Base-by-base conservation (phyloP, 2,888 invertebrate species). In the Lucinisca nassula region DNA sequence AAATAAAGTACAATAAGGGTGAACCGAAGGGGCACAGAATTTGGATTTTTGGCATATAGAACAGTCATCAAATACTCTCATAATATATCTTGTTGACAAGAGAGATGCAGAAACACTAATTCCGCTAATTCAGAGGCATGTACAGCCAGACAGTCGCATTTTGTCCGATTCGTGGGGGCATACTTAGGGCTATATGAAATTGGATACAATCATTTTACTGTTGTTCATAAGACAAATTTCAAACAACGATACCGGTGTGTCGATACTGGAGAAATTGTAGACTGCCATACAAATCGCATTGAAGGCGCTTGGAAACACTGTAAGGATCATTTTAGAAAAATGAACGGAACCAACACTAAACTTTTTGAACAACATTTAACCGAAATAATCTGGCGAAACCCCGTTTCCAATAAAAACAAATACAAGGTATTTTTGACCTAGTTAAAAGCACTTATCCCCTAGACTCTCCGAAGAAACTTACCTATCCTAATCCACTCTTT, bases 251-350 rank as follows among this genome's bases (percentile, higher is more conserved):
- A 61, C 51, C 67, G 75, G 32, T 79, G 61, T 45, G 38, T 55
- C 12, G 80, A 58, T 21, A 75, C 72, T 74, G 70, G 79, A 37
- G 75, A 81, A 45, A 79, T 77, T 21, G 75, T 61, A 0, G 67
- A 79, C 17, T 58, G 55, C 24, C 37, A 82, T 27, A 81, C 86
- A 27, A 82, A 82, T n/a, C 55, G 55, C n/a, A 86, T 79, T 24
- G 86, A 86, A 38, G 82, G 86, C 8, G 86, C 75, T 8, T 83
- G 82, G 82, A 82, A 82, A 74, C 70, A 82, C 58, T 76, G 80
- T 4, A 79, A 83, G 32, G 83, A 83, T 38, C 73, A 87, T 61
- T 87, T 79, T 51, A 21, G 82, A 8, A 21, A 35, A 21, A 82
- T 85, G 2, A 75, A 79, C 37, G 82, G 61, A 27, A 61, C 61